Conservation (phyloP, 2,888 invertebrate genomes). For the Automeris io region DNA sequence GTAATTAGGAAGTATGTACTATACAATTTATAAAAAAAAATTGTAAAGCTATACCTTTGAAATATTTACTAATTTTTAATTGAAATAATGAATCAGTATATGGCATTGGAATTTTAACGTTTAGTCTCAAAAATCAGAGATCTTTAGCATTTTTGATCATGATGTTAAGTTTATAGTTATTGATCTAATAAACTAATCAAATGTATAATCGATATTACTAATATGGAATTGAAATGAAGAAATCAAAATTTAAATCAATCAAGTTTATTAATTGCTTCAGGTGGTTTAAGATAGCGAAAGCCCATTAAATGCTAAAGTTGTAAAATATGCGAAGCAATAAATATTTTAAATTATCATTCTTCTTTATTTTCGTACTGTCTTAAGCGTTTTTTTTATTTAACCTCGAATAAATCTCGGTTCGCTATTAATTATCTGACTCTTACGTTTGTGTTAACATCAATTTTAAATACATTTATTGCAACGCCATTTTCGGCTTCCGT, state of each 20-base stretch:
- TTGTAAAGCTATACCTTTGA: too few relatives aligned
- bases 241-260: background rate
- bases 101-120: too few relatives aligned
- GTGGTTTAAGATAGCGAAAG: background rate
- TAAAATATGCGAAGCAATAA: slow-evolving; percentile 1
- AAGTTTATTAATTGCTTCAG: background rate
- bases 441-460: background rate
- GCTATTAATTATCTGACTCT: background rate
- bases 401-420: background rate
- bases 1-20: too few relatives aligned
- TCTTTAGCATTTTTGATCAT: too few relatives aligned
- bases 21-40: too few relatives aligned
- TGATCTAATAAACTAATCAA: too few relatives aligned
- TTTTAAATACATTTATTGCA: background rate
- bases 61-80: too few relatives aligned
- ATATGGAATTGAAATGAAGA: background rate
- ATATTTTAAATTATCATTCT: background rate
- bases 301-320: background rate
- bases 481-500: background rate
- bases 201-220: too few relatives aligned
- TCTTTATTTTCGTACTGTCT: background rate
- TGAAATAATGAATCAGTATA: too few relatives aligned
- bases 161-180: too few relatives aligned
- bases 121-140: too few relatives aligned
- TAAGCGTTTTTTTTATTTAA: background rate